Conservation (phyloP, 1,140 invertebrate species). For the Tetramorium simillimum region DNA sequence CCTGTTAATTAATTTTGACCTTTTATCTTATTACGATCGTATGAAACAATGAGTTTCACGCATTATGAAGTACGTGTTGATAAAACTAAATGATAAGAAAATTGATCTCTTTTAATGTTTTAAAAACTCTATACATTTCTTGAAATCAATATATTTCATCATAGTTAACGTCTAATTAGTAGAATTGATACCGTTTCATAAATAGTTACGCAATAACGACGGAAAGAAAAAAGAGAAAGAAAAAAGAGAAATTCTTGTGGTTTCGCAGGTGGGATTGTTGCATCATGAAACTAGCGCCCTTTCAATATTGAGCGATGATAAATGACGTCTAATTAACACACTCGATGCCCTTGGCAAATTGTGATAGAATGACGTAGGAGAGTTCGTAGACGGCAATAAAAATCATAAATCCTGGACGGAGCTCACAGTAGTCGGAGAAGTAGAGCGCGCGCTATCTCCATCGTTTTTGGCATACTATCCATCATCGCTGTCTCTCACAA, state of each 20-base stretch:
- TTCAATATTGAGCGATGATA: slow-evolving; percentile 20
- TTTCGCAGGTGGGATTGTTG: not conserved
- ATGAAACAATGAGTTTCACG: slow-evolving; percentile 7
- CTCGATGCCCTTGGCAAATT: slow-evolving; percentile 34
- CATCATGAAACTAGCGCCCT: not conserved
- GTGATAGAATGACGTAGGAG: slow-evolving; percentile 18
- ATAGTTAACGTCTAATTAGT: not conserved
- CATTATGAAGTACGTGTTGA: not conserved
- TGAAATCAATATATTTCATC: not conserved
- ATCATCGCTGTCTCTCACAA: slow-evolving; percentile 26
- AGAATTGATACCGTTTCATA: not conserved
- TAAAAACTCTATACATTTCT: not conserved
- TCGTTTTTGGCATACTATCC: slow-evolving; percentile 38
- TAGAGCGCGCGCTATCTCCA: not conserved
- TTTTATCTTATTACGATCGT: not conserved
- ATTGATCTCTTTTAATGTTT: not conserved
- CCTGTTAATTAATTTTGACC: not conserved
- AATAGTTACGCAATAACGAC: not conserved
- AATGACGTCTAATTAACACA: slow-evolving; percentile 38
- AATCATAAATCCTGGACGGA: slow-evolving; percentile 41
- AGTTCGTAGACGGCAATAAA: slow-evolving; percentile 11
- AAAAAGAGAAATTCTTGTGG: not conserved
- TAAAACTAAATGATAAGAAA: not conserved
- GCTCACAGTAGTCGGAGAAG: not conserved
- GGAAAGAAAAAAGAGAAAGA: not conserved